Evolutionary conservation across 64 coral and sea anemone genomes (phyloP).

Genomic region (Montipora capricornis): DNA sequence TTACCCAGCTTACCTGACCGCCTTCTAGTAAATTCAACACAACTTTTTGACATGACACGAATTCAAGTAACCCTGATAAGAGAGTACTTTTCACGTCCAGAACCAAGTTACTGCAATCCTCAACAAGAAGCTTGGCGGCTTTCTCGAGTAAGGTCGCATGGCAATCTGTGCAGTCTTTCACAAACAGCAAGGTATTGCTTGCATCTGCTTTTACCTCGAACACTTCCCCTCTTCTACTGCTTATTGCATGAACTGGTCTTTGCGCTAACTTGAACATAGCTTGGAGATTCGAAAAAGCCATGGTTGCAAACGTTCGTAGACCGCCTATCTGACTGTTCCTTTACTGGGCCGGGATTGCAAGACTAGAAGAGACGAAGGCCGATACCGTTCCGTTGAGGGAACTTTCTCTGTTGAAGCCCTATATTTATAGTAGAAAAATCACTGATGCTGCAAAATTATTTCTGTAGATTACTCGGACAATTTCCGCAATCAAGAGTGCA

Average conservation of each 20-base stretch:
- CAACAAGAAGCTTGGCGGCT: constrained; percentile 48
- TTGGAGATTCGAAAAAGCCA: constrained; percentile 45
- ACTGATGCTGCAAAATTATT: constrained; percentile 5
- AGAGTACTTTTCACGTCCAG: constrained; percentile 53
- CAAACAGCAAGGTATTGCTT: constrained; percentile 42
- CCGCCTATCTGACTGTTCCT: too few species aligned
- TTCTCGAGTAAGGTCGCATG: constrained; percentile 38
- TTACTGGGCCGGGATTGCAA: too few species aligned
- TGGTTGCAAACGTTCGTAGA: neutral
- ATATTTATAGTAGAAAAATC: neutral
- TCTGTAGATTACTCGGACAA: neutral
- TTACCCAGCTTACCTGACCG: constrained; percentile 33
- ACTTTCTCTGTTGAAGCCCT: neutral
- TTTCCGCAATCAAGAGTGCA: neutral
- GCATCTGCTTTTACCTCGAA: constrained; percentile 38
- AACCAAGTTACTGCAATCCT: constrained; percentile 57
- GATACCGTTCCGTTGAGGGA: neutral
- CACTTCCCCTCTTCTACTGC: constrained; percentile 35
- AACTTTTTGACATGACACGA: constrained; percentile 57
- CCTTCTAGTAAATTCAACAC: constrained; percentile 54
- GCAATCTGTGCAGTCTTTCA: constrained; percentile 61
- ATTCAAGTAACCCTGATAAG: constrained; percentile 45
- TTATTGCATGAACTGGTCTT: constrained; percentile 62
- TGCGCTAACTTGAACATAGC: constrained; percentile 49
- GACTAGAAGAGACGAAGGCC: too few species aligned